Percentiles rank a stretch among this genome's conserved stretches.
These are phyloP conservation scores for Diachasmimorpha longicaudata DNA, from an alignment of 1,140 invertebrate genomes.

Conservation along the genomic window DNA sequence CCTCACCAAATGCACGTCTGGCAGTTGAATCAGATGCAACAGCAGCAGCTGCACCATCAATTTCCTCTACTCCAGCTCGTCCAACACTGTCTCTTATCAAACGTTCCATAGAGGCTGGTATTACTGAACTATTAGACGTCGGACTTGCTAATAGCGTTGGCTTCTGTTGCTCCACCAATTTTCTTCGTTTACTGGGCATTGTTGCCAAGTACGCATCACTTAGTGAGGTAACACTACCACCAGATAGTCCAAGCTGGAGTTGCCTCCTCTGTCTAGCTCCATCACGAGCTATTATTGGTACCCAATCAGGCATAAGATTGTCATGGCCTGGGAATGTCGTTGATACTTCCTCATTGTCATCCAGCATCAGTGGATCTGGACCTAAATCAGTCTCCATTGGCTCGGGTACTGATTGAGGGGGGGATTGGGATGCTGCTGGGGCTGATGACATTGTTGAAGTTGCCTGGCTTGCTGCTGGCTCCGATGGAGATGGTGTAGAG, in stretches of 20 bases:
- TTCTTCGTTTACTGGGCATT: constrained; percentile 81
- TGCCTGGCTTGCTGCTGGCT: constrained; percentile 21
- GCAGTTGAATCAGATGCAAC: constrained; percentile 54
- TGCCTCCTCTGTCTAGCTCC: constrained; percentile 70
- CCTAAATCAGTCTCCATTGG: constrained; percentile 51
- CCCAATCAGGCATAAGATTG: constrained; percentile 71
- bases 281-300: constrained; percentile 81
- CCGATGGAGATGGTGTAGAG: background rate
- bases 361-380: constrained; percentile 36
- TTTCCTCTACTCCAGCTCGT: constrained; percentile 51
- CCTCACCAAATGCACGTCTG: constrained; percentile 56
- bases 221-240: constrained; percentile 64
- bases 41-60: constrained; percentile 54
- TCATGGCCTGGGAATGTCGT: constrained; percentile 53
- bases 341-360: constrained; percentile 48
- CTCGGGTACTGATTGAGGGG: constrained; percentile 28
- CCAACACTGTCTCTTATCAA: constrained; percentile 53
- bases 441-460: background rate
- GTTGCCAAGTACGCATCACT: constrained; percentile 85
- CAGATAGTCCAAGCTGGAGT: constrained; percentile 39
- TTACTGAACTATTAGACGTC: constrained; percentile 46
- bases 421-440: constrained; percentile 23
- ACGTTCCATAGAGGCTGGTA: constrained; percentile 54
- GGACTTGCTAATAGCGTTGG: constrained; percentile 52
- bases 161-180: constrained; percentile 67